Conservation (phyloP, 2,113 vertebrate species). For the Menidia beryllina region DNA sequence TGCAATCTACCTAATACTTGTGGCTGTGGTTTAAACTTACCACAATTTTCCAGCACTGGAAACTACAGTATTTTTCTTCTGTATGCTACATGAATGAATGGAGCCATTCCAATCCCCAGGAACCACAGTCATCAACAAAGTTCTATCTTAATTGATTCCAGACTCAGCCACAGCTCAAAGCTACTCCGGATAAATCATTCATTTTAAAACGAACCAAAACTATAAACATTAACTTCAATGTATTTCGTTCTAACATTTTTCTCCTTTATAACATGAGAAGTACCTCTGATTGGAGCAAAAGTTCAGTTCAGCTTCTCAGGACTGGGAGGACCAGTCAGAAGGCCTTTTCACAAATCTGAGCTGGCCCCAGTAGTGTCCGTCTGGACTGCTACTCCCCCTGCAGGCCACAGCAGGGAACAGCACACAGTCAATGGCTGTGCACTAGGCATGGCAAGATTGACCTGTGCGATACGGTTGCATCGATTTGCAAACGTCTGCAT, state of each 20-base stretch:
- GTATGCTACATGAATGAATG: constrained; percentile 37
- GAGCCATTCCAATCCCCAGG: constrained; percentile 50
- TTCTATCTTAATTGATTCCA: constrained; percentile 75
- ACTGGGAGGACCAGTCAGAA: too few relatives aligned
- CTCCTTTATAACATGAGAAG: not conserved
- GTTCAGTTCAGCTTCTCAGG: too few relatives aligned
- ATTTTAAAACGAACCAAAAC: constrained; percentile 42
- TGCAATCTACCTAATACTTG: constrained; percentile 1
- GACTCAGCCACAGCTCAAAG: constrained; percentile 49
- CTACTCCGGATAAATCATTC: constrained; percentile 53
- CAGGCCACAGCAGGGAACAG: too few relatives aligned
- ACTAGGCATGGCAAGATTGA: too few relatives aligned
- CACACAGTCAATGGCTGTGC: too few relatives aligned
- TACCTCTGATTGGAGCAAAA: not conserved
- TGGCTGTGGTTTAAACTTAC: constrained; percentile 12
- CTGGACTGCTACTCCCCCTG: too few relatives aligned
- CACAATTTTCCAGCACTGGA: constrained; percentile 37
- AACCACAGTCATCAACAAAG: constrained; percentile 74
- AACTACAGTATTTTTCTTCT: constrained; percentile 31
- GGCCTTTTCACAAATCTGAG: too few relatives aligned
- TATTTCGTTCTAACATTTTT: constrained; percentile 14
- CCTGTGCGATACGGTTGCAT: too few relatives aligned
- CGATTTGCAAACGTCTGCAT: too few relatives aligned
- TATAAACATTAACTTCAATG: constrained; percentile 24
- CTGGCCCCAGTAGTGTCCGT: too few relatives aligned